Conservation (phyloP, 2,797 vertebrate species). For the Gadopsis bispinosus region DNA sequence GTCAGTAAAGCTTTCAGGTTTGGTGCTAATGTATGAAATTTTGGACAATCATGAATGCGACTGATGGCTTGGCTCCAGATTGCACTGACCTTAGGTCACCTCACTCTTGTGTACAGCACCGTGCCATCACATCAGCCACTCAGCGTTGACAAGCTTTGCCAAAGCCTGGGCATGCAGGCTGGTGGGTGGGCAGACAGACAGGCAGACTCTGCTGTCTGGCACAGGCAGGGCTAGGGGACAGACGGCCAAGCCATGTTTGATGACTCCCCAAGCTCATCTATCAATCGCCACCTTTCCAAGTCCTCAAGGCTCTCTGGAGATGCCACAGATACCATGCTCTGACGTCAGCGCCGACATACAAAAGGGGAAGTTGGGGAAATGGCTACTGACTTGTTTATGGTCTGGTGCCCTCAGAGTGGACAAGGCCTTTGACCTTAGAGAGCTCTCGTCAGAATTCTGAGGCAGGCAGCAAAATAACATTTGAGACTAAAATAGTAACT, state of each 20-base stretch:
- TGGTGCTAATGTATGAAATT: neutral
- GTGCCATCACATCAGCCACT: slow-evolving; percentile 54
- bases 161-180: slow-evolving; percentile 46
- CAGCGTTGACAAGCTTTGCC: slow-evolving; percentile 60
- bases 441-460: slow-evolving; percentile 62
- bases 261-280: slow-evolving; percentile 74
- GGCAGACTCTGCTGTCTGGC: slow-evolving; percentile 66
- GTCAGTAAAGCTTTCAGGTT: neutral
- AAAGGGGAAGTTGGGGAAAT: slow-evolving; percentile 61
- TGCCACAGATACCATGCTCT: slow-evolving; percentile 68
- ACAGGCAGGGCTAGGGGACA: slow-evolving; percentile 55
- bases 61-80: slow-evolving; percentile 46
- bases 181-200: slow-evolving; percentile 48
- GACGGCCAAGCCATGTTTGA: slow-evolving; percentile 63
- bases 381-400: slow-evolving; percentile 72
- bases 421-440: slow-evolving; percentile 74
- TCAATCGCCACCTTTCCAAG: slow-evolving; percentile 76
- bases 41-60: slow-evolving; percentile 4
- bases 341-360: slow-evolving; percentile 67
- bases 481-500: slow-evolving; percentile 75
- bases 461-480: slow-evolving; percentile 74
- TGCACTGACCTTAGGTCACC: slow-evolving; percentile 53
- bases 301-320: slow-evolving; percentile 65
- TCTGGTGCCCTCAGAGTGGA: slow-evolving; percentile 63
- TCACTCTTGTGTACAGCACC: slow-evolving; percentile 41